These are phyloP conservation scores for Remorina albescens DNA, from an alignment of 2,797 vertebrate genomes.

Conservation along the genomic window DNA sequence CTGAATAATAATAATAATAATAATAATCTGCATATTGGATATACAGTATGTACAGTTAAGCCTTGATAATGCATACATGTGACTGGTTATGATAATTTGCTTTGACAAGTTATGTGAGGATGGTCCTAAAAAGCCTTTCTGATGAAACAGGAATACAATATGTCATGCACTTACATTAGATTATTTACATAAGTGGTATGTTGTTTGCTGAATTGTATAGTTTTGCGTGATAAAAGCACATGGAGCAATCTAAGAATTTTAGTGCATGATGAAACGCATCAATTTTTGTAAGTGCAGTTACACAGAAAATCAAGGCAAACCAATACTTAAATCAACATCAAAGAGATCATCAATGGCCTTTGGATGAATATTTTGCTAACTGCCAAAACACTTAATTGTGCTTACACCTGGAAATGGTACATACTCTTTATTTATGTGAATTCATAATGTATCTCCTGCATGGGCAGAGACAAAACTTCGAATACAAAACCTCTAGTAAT, in stretches of 20 bases:
- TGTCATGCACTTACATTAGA: conserved; percentile 70
- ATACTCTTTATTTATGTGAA: conserved; percentile 31
- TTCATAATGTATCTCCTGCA: conserved; percentile 25
- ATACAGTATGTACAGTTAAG: conserved; percentile 77
- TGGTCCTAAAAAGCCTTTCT: conserved; percentile 75
- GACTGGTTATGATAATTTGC: conserved; percentile 53
- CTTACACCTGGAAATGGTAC: conserved; percentile 22
- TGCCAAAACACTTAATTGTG: conserved; percentile 19
- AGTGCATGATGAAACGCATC: conserved; percentile 35
- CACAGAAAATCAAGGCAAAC: conserved; percentile 2
- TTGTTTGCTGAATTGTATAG: conserved; percentile 31
- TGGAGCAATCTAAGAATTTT: conserved; percentile 18
- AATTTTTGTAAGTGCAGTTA: conserved; percentile 10
- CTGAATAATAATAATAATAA: conserved; percentile 34
- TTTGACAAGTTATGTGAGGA: conserved; percentile 60
- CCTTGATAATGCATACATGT: conserved; percentile 61
- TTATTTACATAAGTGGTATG: conserved; percentile 70
- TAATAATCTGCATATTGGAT: conserved; percentile 66
- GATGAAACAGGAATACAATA: conserved; percentile 70
- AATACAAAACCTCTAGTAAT: neutral
- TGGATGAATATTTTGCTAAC: conserved; percentile 34
- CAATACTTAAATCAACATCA: conserved; percentile 14
- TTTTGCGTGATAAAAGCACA: conserved; percentile 28
- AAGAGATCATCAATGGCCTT: conserved; percentile 5
- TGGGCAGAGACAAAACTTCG: conserved; percentile 6